Evolutionary conservation across 2,888 invertebrate species (phyloP), one percentile per base, ranked within the genome.

Genomic region (Campoplex capitator): DNA sequence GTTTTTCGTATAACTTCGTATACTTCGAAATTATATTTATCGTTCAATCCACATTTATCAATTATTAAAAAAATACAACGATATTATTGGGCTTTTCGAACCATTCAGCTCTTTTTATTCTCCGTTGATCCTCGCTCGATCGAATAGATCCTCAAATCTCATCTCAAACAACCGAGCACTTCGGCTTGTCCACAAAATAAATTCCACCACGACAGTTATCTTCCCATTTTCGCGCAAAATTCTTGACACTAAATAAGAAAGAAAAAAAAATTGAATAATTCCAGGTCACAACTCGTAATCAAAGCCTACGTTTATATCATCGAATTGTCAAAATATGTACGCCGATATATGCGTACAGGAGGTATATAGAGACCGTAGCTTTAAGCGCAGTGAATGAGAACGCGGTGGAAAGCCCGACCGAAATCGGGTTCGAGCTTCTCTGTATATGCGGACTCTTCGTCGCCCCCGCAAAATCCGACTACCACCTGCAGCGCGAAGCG

Each of bases 401-500:
- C 23, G 32, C 28, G 48, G 45, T 71, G 51, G 65, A 76, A 83
- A 51, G 65, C 82, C 83, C 88, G 81, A 85, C 88, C 89, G 89
- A 91, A 92, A 92, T 92, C 91, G 3, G 4, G 91, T 90, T 91
- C 90, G 88, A 75, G 70, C 75, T 51, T 79, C 71, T 54, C 83
- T 88, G 90, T 89, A 88, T 86, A 88, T 86, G 79, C 73, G 58
- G 54, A 81, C 88, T 76, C 75, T 75, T 86, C 89, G 87, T 86
- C 89, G 87, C 83, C 76, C 81, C 85, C 81, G 68, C 84, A 80
- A 23, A 23, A 78, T 85, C 81, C 85, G 85, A 84, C 84, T 85
- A 88, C 92, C 91, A 92, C 92, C 92, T 92, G 92, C 89, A 88
- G 92, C 90, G 91, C 90, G 90, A 82, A 71, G 88, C 89, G 90